A percentile compares a stretch with the other conserved stretches of the same genome.
Evolutionary conservation across 2,888 invertebrate species (phyloP).

Genomic region (Chrysolina americana): DNA sequence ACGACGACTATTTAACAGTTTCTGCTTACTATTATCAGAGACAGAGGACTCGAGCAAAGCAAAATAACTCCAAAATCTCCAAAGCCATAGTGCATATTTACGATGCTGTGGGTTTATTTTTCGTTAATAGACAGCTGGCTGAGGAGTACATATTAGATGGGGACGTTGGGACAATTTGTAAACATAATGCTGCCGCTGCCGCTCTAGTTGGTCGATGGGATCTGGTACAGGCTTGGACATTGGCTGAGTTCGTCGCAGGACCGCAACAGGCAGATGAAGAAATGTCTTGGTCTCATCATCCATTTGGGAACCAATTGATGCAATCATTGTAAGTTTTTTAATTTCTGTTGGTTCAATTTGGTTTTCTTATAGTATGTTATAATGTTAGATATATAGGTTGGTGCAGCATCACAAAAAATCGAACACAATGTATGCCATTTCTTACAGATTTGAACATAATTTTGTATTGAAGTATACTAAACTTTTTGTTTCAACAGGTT

Average conservation of each 20-base stretch:
- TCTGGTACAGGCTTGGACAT: slow-evolving; percentile 89
- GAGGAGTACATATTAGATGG: slow-evolving; percentile 83
- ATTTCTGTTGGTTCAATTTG: neutral
- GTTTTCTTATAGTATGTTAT: neutral
- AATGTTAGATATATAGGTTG: neutral
- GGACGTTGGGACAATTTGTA: slow-evolving; percentile 80
- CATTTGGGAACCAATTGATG: slow-evolving; percentile 88
- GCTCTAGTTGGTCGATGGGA: slow-evolving; percentile 82
- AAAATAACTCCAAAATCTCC: slow-evolving; percentile 65
- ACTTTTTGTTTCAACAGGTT: too few species aligned
- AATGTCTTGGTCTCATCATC: slow-evolving; percentile 86
- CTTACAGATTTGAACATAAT: too few species aligned
- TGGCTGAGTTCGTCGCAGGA: slow-evolving; percentile 81
- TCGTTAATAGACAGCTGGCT: slow-evolving; percentile 85
- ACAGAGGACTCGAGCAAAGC: slow-evolving; percentile 56
- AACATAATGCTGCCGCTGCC: slow-evolving; percentile 85
- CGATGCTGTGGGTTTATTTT: slow-evolving; percentile 82
- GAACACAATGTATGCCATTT: too few species aligned
- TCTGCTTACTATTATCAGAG: slow-evolving; percentile 84
- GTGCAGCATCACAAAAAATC: too few species aligned
- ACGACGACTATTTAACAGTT: slow-evolving; percentile 70
- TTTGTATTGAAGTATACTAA: too few species aligned
- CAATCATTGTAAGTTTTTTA: slow-evolving; percentile 83
- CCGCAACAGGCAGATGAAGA: slow-evolving; percentile 73
- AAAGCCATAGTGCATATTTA: slow-evolving; percentile 81